Base-by-base conservation (phyloP, 2,113 vertebrate genomes). In the Thamnaconus septentrionalis region DNA sequence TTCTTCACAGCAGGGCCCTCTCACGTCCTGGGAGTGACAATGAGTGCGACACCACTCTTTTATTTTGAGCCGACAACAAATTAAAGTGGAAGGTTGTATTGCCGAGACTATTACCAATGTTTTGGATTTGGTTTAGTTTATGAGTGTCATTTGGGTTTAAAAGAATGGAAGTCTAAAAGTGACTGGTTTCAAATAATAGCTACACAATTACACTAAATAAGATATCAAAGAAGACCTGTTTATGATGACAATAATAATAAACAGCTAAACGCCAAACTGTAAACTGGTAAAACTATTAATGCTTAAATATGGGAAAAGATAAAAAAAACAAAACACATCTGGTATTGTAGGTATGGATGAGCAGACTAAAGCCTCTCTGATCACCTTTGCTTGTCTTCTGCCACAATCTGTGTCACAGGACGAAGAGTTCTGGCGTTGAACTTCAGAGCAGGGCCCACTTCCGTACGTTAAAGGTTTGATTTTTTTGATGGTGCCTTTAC, bases 331-430 rank as follows among this genome's bases (percentile, higher is more conserved):
- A 31, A 2, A 1, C 18, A 31, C 18, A 1, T 31, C 18, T 31
- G 18, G 18, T 31, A 31, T 31, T 31, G 18, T n/a, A n/a, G n/a
- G n/a, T 42, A 10, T 41, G 6, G 42, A 18, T 48, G 5, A 5
- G 42, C 66, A 31, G 18, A 31, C 52, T 11, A 9, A 48, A 18
- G 52, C 9, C 57, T 53, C 47, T 31, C 49, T 41, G 52, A 11
- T 12, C 10, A 50, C 55, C n/a, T 57, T 52, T 5, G 39, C 18
- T 18, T 61, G 12, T 54, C 52, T 74, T 60, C 67, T 63, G 51
- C 64, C 56, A 86, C 80, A 83, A 75, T 43, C 69, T 69, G 50
- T 42, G 53, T 56, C 53, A 83, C 56, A 73, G 62, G 57, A 57
- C 31, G 48, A 70, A 64, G 59, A 81, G 64, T 71, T 67, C 10